Evolutionary conservation across 2,888 invertebrate genomes (phyloP).

Genomic region (Idaea aversata): DNA sequence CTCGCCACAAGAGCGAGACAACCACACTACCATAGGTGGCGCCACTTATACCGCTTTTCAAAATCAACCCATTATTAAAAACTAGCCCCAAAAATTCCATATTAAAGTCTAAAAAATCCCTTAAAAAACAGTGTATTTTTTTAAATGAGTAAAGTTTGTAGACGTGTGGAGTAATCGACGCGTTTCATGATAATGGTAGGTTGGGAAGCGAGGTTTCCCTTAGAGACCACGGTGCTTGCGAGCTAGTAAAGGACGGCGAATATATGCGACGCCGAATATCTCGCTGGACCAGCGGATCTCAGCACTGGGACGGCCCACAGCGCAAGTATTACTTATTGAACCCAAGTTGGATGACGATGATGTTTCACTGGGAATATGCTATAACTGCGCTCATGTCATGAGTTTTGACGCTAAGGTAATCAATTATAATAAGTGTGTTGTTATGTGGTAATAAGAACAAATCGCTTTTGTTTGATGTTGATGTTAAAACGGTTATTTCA

Average conservation of each 20-base stretch:
- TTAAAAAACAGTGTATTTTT: constrained; percentile 29
- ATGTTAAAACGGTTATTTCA: constrained; percentile 23
- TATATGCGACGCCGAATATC: constrained; percentile 65
- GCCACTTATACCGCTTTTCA: constrained; percentile 51
- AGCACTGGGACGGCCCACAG: constrained; percentile 69
- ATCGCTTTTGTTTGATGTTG: constrained; percentile 30
- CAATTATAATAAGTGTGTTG: constrained; percentile 54
- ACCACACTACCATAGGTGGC: constrained; percentile 64
- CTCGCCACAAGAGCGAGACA: constrained; percentile 78
- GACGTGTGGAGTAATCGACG: constrained; percentile 41
- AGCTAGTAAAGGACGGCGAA: constrained; percentile 65
- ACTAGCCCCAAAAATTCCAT: constrained; percentile 21
- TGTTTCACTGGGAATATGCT: constrained; percentile 79
- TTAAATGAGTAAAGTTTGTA: constrained; percentile 15
- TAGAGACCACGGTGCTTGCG: constrained; percentile 54
- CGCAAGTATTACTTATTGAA: constrained; percentile 73
- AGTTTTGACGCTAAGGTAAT: constrained; percentile 60
- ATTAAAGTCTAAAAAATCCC: constrained; percentile 11
- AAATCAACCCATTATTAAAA: constrained; percentile 21
- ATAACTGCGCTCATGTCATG: constrained; percentile 64
- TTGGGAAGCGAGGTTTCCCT: constrained; percentile 56
- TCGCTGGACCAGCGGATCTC: constrained; percentile 61
- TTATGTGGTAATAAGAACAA: constrained; percentile 34
- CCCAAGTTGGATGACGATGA: constrained; percentile 76
- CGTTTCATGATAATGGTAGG: constrained; percentile 55